phyloP scores from a whole-genome alignment of 2,888 invertebrate genomes.

The Operophtera brumata region DNA sequence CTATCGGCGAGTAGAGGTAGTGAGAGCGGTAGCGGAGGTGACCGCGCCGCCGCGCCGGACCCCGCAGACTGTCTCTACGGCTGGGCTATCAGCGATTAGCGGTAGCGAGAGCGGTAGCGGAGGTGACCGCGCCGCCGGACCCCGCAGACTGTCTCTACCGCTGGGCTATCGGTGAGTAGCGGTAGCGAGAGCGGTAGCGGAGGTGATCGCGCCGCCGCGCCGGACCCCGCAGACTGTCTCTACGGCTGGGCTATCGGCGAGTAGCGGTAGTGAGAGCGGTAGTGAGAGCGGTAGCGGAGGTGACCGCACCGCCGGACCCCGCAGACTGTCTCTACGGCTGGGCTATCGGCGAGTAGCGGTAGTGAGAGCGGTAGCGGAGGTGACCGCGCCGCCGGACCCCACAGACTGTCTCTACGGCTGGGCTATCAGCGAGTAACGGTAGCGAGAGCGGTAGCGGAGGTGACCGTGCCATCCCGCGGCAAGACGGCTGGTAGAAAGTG shows the following conservation, averaged over 20 bases:
- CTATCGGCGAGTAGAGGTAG: no score
- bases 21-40: constrained; percentile 71
- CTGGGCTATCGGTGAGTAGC: constrained; percentile 1
- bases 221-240: constrained; percentile 46
- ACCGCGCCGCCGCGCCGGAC: constrained; percentile 63
- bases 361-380: constrained; percentile 10
- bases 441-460: constrained; percentile 11
- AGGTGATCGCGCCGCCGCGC: constrained; percentile 62
- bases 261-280: not conserved
- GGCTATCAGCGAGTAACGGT: not conserved
- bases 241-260: constrained; percentile 7
- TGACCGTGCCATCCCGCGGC: constrained; percentile 61
- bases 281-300: constrained; percentile 60
- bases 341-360: constrained; percentile 1
- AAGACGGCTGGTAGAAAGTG: constrained; percentile 31
- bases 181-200: not conserved
- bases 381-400: constrained; percentile 62
- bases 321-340: constrained; percentile 40
- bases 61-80: constrained; percentile 41
- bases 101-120: constrained; percentile 50
- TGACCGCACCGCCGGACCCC: constrained; percentile 62
- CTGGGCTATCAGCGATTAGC: constrained; percentile 1
- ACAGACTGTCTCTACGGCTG: constrained; percentile 40
- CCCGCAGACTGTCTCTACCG: constrained; percentile 40
- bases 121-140: constrained; percentile 64